These are phyloP conservation scores for Dexiosoma caninum DNA, from an alignment of 2,888 invertebrate genomes.

Conservation along the genomic window DNA sequence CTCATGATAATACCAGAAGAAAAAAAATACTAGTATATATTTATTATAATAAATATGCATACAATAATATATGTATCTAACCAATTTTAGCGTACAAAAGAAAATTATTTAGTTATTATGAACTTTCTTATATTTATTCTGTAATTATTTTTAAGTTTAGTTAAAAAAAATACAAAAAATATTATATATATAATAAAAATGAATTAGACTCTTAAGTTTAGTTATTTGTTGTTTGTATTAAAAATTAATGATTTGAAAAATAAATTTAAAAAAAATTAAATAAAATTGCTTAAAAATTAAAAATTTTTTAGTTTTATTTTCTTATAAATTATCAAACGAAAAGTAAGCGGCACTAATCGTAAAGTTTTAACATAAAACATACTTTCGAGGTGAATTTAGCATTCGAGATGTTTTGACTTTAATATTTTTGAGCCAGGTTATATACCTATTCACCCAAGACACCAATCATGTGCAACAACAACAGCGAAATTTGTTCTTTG, in stretches of 20 bases:
- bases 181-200: slow-evolving; percentile 20
- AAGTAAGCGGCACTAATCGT: too few species aligned
- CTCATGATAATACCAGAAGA: background rate
- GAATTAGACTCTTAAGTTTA: slow-evolving; percentile 41
- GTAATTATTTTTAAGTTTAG: background rate
- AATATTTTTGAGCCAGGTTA: too few species aligned
- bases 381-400: too few species aligned
- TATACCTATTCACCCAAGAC: too few species aligned
- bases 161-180: background rate
- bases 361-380: too few species aligned
- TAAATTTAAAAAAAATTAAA: background rate
- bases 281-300: background rate
- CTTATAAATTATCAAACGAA: too few species aligned
- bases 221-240: slow-evolving; percentile 57
- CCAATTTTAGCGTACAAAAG: background rate
- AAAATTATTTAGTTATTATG: background rate
- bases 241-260: too few species aligned
- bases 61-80: background rate
- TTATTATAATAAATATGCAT: background rate
- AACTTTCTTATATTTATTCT: background rate
- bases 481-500: too few species aligned
- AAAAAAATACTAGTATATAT: background rate
- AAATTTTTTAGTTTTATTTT: too few species aligned
- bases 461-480: too few species aligned
- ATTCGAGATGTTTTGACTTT: too few species aligned